Base-by-base conservation (phyloP, 2,888 invertebrate species). In the Alcis repandata region DNA sequence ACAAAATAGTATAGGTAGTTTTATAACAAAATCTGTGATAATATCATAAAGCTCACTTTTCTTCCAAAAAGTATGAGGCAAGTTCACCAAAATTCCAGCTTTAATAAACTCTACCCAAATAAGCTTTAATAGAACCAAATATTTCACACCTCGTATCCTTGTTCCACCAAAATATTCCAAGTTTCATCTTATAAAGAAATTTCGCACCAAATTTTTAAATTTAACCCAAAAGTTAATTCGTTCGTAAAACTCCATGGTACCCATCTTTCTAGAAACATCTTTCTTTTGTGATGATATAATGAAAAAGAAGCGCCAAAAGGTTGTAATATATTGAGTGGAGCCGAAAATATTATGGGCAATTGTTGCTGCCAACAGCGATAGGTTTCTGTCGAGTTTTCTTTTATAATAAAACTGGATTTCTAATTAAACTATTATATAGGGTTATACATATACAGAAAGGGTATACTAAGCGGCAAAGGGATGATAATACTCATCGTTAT, bases 261-360 rank as follows among this genome's bases (percentile, higher is more conserved):
- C 4, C 45, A n/a, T 40, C 38, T 52, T 52, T 48, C 58, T 57
- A 32, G 33, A 17, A 36, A 40, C 57, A 48, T 53, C 17, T 59
- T 64, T 63, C 63, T 59, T 64, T 64, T 59, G 54, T 59, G 64
- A 59, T 64, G 59, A 59, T 59, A n/a, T 64, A 19, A 64, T 54
- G 63, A 63, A 41, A 59, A 64, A 49, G 58, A 63, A 57, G 63
- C 53, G 15, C 46, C 41, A 64, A 53, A 63, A 59, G 15, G 43
- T 36, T 43, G 20, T 57, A 48, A 53, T 63, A 53, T 52, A 32
- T 38, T 46, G 20, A 38, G 27, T 20, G 53, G 53, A 53, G 40
- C 41, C 32, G 40, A 58, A 61, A 33, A 32, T 43, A 20, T 45
- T 4, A 36, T 33, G 19, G 41, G 13, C n/a, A 56, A 45, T 3